Evolutionary conservation across 2,888 invertebrate species (phyloP), one percentile per base, ranked within the genome.

Genomic region (Tenthredo distinguenda): DNA sequence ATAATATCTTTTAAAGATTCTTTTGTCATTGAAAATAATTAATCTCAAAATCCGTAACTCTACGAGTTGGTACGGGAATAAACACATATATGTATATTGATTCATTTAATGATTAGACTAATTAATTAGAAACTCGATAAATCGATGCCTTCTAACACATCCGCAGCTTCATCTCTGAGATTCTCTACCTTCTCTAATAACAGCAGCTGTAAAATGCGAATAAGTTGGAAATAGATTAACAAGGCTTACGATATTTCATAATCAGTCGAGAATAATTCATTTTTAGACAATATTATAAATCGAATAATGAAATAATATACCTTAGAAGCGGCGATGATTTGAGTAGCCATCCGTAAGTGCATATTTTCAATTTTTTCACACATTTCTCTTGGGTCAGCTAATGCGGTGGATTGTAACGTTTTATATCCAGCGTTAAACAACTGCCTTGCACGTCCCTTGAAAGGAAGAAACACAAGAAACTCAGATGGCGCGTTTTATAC

Each of bases 241-340:
- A 26, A 31, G n/a, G 6, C 6, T 76, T 37, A 71, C 18, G 26
- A 62, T 62, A 26, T 71, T 34, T n/a, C 37, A 37, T 34, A 26
- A 12, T 62, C 62, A 26, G 3, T 26, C 7, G 4, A n/a, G 1
- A 26, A 62, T 62, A 26, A 21, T 62, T 62, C 62, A 62, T 0
- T 26, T 26, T 1, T 26, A 26, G 26, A 62, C 84, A 34, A 5
- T 0, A 43, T 74, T 26, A 18, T 34, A 5, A 43, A 26, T 12
- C 55, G 15, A 50, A 3, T 7, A 47, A 76, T 26, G 12, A 76
- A 10, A 34, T 58, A 55, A 92, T 62, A 62, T 93, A 97, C 98
- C 95, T 98, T 97, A 0, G 99, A 98, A 43, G 98, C 97, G 85
- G 97, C 96, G 87, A 99, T 95, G 84, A 99, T 96, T 93, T 98